Percentiles rank a stretch among this genome's conserved stretches.
phyloP scores from a whole-genome alignment of 2,888 invertebrate species.

The Lordiphosa andalusiaca region DNA sequence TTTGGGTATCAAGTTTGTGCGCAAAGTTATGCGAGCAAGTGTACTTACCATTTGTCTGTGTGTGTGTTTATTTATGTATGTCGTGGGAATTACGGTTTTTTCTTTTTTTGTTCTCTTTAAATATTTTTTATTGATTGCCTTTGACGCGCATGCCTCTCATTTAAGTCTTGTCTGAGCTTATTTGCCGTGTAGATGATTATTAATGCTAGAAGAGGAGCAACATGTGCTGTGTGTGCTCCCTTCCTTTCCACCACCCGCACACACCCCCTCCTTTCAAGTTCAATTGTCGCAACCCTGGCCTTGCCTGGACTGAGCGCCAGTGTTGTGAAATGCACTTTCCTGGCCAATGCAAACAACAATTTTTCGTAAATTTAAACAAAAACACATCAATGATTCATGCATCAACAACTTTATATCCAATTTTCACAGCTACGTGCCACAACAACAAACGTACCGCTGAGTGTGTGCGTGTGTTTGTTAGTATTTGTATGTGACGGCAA shows the following conservation, averaged over 20 bases:
- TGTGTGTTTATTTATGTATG: slow-evolving; percentile 9
- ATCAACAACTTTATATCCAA: slow-evolving; percentile 41
- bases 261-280: slow-evolving; percentile 10
- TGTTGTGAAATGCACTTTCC: slow-evolving; percentile 20
- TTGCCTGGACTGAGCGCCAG: neutral
- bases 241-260: neutral
- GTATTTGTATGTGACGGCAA: slow-evolving; percentile 1
- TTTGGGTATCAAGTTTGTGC: too few relatives aligned
- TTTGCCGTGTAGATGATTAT: slow-evolving; percentile 3
- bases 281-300: slow-evolving; percentile 16
- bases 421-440: slow-evolving; percentile 54
- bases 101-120: slow-evolving; percentile 22
- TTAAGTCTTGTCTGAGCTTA: slow-evolving; percentile 3
- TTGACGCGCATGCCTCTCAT: slow-evolving; percentile 30
- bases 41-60: neutral
- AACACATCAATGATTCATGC: slow-evolving; percentile 48
- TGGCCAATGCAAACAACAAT: slow-evolving; percentile 52
- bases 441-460: slow-evolving; percentile 29
- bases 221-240: slow-evolving; percentile 17
- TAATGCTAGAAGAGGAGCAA: slow-evolving; percentile 22
- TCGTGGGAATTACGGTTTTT: slow-evolving; percentile 21
- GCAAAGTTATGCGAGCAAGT: neutral
- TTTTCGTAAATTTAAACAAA: slow-evolving; percentile 46
- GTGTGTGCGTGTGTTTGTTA: slow-evolving; percentile 9
- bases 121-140: slow-evolving; percentile 35